Percentiles rank a stretch among this genome's conserved stretches.
These are phyloP conservation scores for Pseudoatta argentina DNA, from an alignment of 1,140 invertebrate species.

Conservation along the genomic window DNA sequence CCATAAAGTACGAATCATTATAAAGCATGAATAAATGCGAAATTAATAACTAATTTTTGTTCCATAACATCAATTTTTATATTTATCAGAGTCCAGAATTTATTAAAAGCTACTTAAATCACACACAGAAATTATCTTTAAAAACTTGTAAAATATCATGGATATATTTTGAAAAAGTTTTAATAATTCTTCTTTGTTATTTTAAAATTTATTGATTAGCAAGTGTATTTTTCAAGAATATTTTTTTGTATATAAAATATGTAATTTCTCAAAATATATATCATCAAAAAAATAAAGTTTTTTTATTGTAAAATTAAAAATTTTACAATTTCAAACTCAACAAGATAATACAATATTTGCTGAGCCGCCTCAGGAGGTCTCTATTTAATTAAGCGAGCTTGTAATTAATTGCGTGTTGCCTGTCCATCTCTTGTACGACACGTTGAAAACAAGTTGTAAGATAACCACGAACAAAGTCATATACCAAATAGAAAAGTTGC, in stretches of 20 bases:
- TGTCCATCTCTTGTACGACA: conserved; percentile 61
- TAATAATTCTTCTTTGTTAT: not conserved
- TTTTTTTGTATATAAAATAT: conserved; percentile 2
- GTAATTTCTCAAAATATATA: not conserved
- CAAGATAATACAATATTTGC: not conserved
- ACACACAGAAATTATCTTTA: not conserved
- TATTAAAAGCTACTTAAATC: not conserved
- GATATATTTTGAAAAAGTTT: not conserved
- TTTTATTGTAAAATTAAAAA: conserved; percentile 6
- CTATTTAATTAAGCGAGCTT: conserved; percentile 70
- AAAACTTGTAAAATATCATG: not conserved
- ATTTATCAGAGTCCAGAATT: not conserved
- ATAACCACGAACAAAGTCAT: conserved; percentile 37
- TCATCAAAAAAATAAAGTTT: not conserved
- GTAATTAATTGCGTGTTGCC: conserved; percentile 73
- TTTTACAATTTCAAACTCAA: not conserved
- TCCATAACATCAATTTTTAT: not conserved
- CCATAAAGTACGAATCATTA: not conserved
- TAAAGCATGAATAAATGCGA: not conserved
- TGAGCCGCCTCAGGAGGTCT: not conserved
- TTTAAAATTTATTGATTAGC: not conserved
- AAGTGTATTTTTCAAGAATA: not conserved
- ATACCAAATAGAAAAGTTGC: not conserved
- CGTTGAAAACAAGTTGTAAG: conserved; percentile 56
- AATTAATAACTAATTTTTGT: not conserved